phyloP scores from a whole-genome alignment of 2,113 vertebrate species.

The Sander lucioperca region DNA sequence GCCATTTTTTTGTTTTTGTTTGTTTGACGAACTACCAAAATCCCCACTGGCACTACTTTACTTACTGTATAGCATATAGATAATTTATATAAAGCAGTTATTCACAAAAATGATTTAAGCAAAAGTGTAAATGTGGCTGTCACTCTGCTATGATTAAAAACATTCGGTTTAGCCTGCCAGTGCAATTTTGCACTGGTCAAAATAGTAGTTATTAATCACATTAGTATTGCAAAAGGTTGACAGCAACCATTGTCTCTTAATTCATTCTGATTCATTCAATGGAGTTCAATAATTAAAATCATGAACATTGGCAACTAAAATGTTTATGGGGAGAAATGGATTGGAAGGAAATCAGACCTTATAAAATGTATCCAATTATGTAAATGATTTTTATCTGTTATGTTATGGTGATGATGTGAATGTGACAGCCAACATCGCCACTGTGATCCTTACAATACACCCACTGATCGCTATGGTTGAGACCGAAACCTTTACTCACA shows the following conservation, averaged over 20 bases:
- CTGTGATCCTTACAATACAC: not conserved
- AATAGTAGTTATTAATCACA: slow-evolving; percentile 1
- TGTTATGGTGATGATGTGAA: slow-evolving; percentile 3
- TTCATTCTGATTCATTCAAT: not conserved
- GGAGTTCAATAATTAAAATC: slow-evolving; percentile 1
- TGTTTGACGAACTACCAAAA: too few relatives aligned
- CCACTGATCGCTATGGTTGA: not conserved
- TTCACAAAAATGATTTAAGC: not conserved
- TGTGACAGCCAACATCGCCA: not conserved
- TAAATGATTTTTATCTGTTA: not conserved
- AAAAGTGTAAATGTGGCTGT: not conserved
- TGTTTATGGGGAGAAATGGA: slow-evolving; percentile 16
- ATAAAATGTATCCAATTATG: not conserved
- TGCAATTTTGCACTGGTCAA: not conserved
- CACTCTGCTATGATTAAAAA: not conserved
- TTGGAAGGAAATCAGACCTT: slow-evolving; percentile 17
- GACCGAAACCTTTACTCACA: not conserved
- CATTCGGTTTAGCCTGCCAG: not conserved
- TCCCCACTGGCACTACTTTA: not conserved
- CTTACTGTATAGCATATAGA: not conserved
- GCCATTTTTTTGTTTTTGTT: too few relatives aligned
- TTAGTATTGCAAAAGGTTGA: not conserved
- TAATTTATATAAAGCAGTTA: not conserved
- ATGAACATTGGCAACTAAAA: not conserved
- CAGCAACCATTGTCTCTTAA: slow-evolving; percentile 1